A percentile compares a stretch with the other conserved stretches of the same genome.
Evolutionary conservation across 2,888 invertebrate species (phyloP).

Genomic region (Orthonychiurus folsomi): DNA sequence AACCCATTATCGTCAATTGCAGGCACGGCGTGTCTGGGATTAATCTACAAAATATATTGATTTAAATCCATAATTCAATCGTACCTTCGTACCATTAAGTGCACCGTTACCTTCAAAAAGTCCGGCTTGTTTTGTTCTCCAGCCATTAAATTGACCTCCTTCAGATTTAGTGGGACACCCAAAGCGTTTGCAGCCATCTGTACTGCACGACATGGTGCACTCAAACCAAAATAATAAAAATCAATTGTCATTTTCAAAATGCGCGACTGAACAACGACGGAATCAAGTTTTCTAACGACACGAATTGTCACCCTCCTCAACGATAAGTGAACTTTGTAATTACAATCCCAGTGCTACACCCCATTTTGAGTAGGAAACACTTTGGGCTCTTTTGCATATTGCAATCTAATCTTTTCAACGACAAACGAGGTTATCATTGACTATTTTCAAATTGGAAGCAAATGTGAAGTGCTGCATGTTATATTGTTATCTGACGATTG

Average conservation of each 20-base stretch:
- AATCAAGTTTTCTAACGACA: no score
- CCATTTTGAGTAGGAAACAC: no score
- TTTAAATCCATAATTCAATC: not conserved
- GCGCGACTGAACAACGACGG: no score
- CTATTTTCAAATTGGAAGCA: no score
- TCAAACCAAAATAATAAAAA: not conserved
- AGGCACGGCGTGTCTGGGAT: constrained; percentile 76
- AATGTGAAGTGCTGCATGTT: no score
- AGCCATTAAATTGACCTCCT: not conserved
- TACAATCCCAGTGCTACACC: no score
- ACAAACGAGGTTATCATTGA: no score
- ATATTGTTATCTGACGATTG: no score
- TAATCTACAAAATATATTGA: constrained; percentile 60
- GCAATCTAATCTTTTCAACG: no score
- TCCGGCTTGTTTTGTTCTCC: not conserved
- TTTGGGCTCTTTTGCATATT: no score
- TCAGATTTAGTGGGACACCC: not conserved
- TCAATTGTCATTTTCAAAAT: constrained; percentile 3
- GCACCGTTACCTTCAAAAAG: constrained; percentile 4
- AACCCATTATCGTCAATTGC: constrained; percentile 75
- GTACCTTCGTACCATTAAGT: not conserved
- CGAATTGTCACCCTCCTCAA: no score
- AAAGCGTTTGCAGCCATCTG: not conserved
- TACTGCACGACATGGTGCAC: constrained; percentile 5
- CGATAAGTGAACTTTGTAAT: no score